Evolutionary conservation across 1,140 invertebrate species (phyloP), one percentile per base, ranked within the genome.

Genomic region (Augochlora pura): DNA sequence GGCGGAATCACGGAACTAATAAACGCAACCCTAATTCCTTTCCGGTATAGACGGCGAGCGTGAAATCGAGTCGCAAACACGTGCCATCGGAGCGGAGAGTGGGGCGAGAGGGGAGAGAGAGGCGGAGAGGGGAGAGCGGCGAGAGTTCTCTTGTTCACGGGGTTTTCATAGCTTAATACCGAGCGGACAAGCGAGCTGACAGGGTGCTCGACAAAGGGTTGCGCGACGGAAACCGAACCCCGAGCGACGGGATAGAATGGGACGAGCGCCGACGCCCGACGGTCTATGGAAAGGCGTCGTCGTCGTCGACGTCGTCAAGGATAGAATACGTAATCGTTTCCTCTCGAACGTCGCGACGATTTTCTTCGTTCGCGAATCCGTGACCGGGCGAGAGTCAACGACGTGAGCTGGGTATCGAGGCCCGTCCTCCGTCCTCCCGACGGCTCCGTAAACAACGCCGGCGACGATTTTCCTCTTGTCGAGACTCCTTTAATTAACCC

Each of bases 301-400:
- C 60, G 57, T 16, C 49, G 14, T 60, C 65, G 38, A 2, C 32
- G n/a, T n/a, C n/a, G n/a, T n/a, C n/a, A n/a, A 32, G 78, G 59
- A 84, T 39, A 63, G 84, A 85, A 85, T 85, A 85, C 84, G 84
- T 85, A 85, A 85, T 85, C 84, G 73, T 57, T 65, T 65, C 69
- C 46, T 74, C 69, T 74, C 38, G 78, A 68, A 72, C 64, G 57
- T 70, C n/a, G 67, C 32, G 60, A 49, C 60, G 83, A 85, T 85
- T 85, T 85, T 85, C 84, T 76, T 81, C 69, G 54, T 80, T 64
- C 60, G 67, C 49, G 77, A 85, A 85, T 84, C 78, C 83, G 74
- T 66, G 66, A 70, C 52, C 74, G 73, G 73, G 75, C 67, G 68
- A 27, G 72, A 68, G n/a, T 68, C 72, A 62, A 75, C 63, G 64